Evolutionary conservation across 2,113 vertebrate genomes (phyloP).

Genomic region (Passer montanus): DNA sequence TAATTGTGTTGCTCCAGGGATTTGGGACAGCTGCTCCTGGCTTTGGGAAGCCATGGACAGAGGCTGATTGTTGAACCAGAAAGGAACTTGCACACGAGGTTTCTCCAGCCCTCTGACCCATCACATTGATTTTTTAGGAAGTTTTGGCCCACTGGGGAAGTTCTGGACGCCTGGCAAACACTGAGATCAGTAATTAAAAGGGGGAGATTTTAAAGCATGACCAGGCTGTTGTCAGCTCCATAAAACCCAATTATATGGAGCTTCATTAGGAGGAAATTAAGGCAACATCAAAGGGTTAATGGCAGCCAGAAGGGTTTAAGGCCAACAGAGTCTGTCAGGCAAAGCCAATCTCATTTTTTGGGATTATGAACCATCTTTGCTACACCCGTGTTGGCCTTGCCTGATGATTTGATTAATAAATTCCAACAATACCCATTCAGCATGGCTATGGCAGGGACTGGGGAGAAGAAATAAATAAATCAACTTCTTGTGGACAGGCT

Average conservation of each 20-base stretch:
- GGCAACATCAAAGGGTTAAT: not conserved
- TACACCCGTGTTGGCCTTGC: not conserved
- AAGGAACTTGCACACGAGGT: not conserved
- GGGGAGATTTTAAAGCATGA: not conserved
- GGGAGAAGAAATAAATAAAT: not conserved
- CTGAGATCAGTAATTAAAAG: not conserved
- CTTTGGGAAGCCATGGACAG: not conserved
- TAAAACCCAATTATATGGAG: not conserved
- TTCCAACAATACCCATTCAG: not conserved
- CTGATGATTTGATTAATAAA: not conserved
- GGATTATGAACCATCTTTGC: not conserved
- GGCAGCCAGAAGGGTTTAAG: not conserved
- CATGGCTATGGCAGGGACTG: not conserved
- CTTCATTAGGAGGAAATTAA: not conserved
- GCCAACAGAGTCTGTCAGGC: not conserved
- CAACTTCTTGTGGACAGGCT: not conserved
- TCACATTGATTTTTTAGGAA: not conserved
- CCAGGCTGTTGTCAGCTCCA: not conserved
- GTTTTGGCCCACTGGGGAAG: not conserved
- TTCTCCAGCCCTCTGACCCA: not conserved
- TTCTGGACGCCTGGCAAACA: not conserved
- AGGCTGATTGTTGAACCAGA: not conserved
- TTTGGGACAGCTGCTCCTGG: not conserved
- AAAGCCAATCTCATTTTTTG: not conserved
- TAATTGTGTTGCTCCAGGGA: not conserved